Evolutionary conservation across 2,888 invertebrate genomes (phyloP), one percentile per base, ranked within the genome.

Genomic region (Apotomis capreana): DNA sequence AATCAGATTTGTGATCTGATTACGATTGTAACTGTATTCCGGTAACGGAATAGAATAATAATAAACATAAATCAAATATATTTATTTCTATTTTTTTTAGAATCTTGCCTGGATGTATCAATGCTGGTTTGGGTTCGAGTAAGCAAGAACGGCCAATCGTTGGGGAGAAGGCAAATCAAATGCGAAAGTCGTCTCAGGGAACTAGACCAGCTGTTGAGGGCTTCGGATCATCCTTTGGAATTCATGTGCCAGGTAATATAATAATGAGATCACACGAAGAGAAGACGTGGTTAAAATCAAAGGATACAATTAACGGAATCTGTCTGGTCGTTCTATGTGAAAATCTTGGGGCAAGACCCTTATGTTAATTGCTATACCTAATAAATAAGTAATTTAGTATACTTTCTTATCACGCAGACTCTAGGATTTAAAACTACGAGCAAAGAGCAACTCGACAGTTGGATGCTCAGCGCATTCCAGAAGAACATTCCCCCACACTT

Each of bases 401-500:
- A 37, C 57, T 76, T 73, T 74, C 76, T 75, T 78, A 52, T 89
- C 92, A 6, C 40, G 6, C 87, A 96, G 95, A 96, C 97, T 0
- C 90, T 97, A 75, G 97, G 97, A 40, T 96, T 97, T 81, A 96
- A 96, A 80, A 95, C 96, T 0, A 95, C 95, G 4, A 96, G 96
- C 80, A 95, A 95, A 71, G 97, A 97, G 75, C 96, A 96, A 78
- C 87, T 98, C 75, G 97, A 98, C 84, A 95, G 95, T 78, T 97
- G 97, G 95, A 94, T 98, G 92, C 93, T 97, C 70, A 95, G 95
- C 79, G 95, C 96, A 49, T 97, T 97, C 87, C 97, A 97, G 83
- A 95, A 95, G 85, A 97, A 97, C 86, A 94, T 97, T 80, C 97
- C 97, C n/a, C 96, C 97, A 8, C 96, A 97, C 86, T 97, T 97